Conservation (phyloP, 2,113 vertebrate genomes). For the Donacobius atricapilla region DNA sequence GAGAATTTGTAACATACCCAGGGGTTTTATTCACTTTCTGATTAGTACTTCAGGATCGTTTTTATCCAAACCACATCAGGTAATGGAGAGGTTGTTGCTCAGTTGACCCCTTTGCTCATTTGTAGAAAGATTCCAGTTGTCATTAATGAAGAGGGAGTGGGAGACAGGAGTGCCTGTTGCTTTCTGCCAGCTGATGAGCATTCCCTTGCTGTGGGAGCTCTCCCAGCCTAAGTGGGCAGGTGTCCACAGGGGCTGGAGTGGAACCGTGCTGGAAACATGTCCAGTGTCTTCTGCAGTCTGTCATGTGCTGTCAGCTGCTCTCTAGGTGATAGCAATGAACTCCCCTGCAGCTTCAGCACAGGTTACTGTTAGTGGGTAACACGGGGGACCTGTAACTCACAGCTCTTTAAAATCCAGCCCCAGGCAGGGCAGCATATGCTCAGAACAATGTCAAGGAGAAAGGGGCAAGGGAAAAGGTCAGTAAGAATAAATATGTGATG, state of each 20-base stretch:
- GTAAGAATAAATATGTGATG: neutral
- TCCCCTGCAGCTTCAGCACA: neutral
- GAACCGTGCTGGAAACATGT: neutral
- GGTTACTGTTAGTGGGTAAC: neutral
- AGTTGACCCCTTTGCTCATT: fast-evolving
- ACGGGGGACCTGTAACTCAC: neutral
- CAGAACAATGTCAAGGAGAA: neutral
- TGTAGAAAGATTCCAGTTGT: neutral
- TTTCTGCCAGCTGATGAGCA: neutral
- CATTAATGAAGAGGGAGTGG: no score
- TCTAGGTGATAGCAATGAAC: neutral
- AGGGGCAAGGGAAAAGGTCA: neutral
- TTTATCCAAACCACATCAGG: neutral
- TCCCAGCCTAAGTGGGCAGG: neutral
- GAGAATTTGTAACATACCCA: neutral
- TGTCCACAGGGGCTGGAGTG: neutral
- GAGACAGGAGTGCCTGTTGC: neutral
- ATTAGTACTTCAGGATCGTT: neutral
- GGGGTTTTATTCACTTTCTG: neutral
- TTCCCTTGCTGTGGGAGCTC: neutral
- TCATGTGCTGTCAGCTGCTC: neutral
- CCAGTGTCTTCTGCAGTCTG: neutral
- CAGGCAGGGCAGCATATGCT: neutral
- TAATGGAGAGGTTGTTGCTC: neutral
- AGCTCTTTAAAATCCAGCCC: neutral